Evolutionary conservation across 2,888 invertebrate species (phyloP).

Genomic region (Cheilosia impressa): DNA sequence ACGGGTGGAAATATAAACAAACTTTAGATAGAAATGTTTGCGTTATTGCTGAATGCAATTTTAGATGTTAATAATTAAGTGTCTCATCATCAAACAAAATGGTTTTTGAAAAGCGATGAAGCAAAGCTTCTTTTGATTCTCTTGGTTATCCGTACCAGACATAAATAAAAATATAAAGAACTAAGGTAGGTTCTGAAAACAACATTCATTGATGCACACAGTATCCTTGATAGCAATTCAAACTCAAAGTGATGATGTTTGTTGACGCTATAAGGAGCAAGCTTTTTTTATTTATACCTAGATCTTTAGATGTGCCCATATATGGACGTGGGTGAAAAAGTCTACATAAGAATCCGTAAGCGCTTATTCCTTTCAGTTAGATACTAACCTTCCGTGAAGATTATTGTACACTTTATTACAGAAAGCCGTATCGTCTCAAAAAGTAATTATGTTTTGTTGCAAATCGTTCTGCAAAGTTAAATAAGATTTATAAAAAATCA

Average conservation of each 20-base stretch:
- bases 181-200: background rate
- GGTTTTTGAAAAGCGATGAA: slow-evolving; percentile 43
- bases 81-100: slow-evolving; percentile 80
- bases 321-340: slow-evolving; percentile 1
- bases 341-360: slow-evolving; percentile 56
- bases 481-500: too few relatives aligned
- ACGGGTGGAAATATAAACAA: slow-evolving; percentile 48
- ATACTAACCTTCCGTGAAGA: slow-evolving; percentile 31
- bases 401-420: slow-evolving; percentile 1
- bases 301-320: slow-evolving; percentile 19
- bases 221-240: slow-evolving; percentile 6
- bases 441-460: too few relatives aligned
- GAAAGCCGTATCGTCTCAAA: too few relatives aligned
- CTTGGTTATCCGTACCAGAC: slow-evolving; percentile 16
- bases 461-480: too few relatives aligned
- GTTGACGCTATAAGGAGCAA: too few relatives aligned
- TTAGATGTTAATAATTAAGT: slow-evolving; percentile 82
- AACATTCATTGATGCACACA: slow-evolving; percentile 18
- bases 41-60: slow-evolving; percentile 63
- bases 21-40: slow-evolving; percentile 31
- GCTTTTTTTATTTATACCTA: too few relatives aligned
- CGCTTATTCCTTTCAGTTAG: slow-evolving; percentile 52
- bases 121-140: slow-evolving; percentile 19
- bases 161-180: slow-evolving; percentile 36
- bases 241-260: too few relatives aligned